Conservation (phyloP, 2,113 vertebrate genomes). For the Pseudonaja textilis region DNA sequence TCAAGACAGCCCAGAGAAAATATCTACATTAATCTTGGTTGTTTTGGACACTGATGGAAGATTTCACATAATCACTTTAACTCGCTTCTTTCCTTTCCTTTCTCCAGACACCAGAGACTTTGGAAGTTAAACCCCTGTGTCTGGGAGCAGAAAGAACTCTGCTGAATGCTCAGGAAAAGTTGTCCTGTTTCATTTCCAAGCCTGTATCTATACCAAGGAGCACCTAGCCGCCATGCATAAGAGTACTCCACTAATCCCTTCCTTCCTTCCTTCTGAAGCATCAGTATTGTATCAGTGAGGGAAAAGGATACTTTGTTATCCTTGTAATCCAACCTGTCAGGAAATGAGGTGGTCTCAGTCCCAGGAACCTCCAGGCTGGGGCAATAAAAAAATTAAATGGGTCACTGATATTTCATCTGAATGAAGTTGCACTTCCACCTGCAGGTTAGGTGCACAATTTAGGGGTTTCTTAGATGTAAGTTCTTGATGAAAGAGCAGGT, state of each 20-base stretch:
- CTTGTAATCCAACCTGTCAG: neutral
- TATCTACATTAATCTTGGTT: neutral
- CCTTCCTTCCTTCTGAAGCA: neutral
- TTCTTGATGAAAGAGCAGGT: neutral
- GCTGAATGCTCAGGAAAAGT: neutral
- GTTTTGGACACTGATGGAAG: neutral
- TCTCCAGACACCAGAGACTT: neutral
- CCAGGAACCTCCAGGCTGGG: neutral
- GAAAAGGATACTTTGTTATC: neutral
- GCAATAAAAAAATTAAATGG: neutral
- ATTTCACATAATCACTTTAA: neutral
- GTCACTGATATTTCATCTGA: neutral
- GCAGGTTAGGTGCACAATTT: neutral
- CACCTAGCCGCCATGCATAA: neutral
- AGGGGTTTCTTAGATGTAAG: neutral
- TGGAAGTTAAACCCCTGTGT: neutral
- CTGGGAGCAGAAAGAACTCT: neutral
- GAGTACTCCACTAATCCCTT: neutral
- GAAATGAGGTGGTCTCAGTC: neutral
- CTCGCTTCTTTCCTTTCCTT: neutral
- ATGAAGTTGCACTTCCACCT: neutral
- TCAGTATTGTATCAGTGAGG: neutral
- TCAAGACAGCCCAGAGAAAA: neutral
- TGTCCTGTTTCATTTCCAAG: neutral
- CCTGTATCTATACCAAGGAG: neutral